These are phyloP conservation scores for Equus quagga DNA, from an alignment of 2,113 vertebrate genomes.

Conservation along the genomic window DNA sequence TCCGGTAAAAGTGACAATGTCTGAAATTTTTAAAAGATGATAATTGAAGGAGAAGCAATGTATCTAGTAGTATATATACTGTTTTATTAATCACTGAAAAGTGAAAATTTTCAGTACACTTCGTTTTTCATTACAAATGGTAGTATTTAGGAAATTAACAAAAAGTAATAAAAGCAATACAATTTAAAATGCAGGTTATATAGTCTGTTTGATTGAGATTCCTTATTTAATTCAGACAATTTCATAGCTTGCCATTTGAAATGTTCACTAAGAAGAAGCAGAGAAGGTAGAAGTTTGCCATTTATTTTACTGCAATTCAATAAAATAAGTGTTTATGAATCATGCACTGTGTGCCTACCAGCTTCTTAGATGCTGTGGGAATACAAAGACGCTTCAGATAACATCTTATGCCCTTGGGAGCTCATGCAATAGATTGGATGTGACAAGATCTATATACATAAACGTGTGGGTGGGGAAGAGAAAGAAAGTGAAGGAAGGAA, in stretches of 20 bases:
- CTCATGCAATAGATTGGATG: background rate
- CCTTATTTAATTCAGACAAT: background rate
- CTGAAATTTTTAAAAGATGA: background rate
- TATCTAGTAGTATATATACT: background rate
- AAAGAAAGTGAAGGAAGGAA: too few species aligned
- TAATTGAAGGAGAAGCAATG: background rate
- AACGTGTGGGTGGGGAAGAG: background rate
- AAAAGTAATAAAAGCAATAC: background rate
- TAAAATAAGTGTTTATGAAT: background rate
- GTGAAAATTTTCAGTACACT: background rate
- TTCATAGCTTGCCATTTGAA: background rate
- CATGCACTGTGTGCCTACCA: background rate
- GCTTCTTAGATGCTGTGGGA: background rate
- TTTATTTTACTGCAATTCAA: conserved; percentile 32
- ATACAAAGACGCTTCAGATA: background rate
- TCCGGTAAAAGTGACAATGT: background rate
- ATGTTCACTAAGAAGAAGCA: background rate
- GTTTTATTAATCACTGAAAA: background rate
- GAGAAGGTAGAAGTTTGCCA: background rate
- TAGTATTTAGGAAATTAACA: conserved; percentile 15
- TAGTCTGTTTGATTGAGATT: background rate
- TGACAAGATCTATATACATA: background rate
- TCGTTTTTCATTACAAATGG: background rate
- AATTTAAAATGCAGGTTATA: conserved; percentile 4
- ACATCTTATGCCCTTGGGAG: background rate